Percentiles rank a stretch among this genome's conserved stretches.
phyloP scores from a whole-genome alignment of 2,797 vertebrate species.

The Anisognathus igniventris region DNA sequence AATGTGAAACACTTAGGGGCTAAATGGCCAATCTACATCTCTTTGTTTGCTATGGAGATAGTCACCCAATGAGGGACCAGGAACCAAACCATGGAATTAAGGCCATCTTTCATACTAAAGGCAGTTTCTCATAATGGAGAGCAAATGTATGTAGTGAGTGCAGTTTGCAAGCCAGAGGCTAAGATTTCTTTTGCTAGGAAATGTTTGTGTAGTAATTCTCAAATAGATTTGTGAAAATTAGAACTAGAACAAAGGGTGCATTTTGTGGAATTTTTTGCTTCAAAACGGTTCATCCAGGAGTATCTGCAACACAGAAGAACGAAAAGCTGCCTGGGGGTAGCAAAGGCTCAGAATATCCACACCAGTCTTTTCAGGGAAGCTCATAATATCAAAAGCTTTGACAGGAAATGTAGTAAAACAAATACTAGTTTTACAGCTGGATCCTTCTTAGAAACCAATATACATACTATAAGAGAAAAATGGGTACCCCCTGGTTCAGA shows the following conservation, averaged over 20 bases:
- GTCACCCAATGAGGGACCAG: neutral
- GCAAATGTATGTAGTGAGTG: neutral
- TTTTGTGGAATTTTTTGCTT: neutral
- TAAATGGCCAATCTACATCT: neutral
- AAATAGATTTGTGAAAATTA: constrained; percentile 39
- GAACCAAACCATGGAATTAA: neutral
- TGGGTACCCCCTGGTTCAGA: neutral
- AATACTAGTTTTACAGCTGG: neutral
- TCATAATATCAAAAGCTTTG: neutral
- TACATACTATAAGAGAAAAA: neutral
- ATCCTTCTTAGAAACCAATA: neutral
- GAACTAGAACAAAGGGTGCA: neutral
- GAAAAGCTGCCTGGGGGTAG: neutral
- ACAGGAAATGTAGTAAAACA: neutral
- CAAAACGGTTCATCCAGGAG: neutral
- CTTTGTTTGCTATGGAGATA: neutral
- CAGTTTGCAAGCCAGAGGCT: constrained; percentile 13
- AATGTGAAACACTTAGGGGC: neutral
- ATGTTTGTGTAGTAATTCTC: constrained; percentile 21
- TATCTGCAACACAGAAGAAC: neutral
- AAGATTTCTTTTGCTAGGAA: neutral
- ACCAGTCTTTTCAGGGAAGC: neutral
- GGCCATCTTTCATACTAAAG: neutral
- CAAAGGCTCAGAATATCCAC: neutral
- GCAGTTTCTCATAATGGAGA: neutral